Base-by-base conservation (phyloP, 2,113 vertebrate genomes). In the Pseudopipra pipra region DNA sequence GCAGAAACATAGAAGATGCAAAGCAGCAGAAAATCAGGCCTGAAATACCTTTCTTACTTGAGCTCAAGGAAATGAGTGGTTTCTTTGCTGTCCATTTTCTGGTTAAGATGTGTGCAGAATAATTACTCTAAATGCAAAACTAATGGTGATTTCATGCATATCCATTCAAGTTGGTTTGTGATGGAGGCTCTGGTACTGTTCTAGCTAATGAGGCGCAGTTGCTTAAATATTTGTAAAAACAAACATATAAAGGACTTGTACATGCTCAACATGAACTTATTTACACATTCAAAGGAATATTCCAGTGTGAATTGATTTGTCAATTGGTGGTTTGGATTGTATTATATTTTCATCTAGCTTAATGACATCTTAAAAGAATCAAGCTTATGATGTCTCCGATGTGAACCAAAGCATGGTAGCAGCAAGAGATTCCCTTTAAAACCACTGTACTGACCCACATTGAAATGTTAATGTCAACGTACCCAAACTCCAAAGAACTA, bases 81-180 rank as follows among this genome's bases (percentile, higher is more conserved):
- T 90, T 84, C 37, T 83, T 93, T 88, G 39, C 84, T 74, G 59
- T 83, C 70, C 43, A 35, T 85, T 93, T 91, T 71, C 84, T 82
- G 41, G 56, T 81, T 96, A 93, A 93, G 73, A 68, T 79, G 63
- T 86, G 61, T 79, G 39, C 68, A 92, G 73, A 83, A 62, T 89
- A 76, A 85, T 90, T 92, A 88, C 41, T 81, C 49, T 85, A 78
- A 93, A 82, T 75, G 85, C 86, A 95, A 90, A 87, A 93, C 90
- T 91, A 95, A 87, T 92, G 81, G 87, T 85, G 83, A 92, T 95
- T 96, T 95, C 92, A 95, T 95, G 85, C 90, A 94, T 90, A 88
- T 88, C 88, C 90, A 96, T 95, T 93, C 65, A 81, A 75, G 44
- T 46, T 52, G 89, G 73, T 81, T 90, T 89, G 85, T 81, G 88